These are phyloP conservation scores for Leptestheria dahalacensis DNA, from an alignment of 1,140 invertebrate species.

Conservation along the genomic window DNA sequence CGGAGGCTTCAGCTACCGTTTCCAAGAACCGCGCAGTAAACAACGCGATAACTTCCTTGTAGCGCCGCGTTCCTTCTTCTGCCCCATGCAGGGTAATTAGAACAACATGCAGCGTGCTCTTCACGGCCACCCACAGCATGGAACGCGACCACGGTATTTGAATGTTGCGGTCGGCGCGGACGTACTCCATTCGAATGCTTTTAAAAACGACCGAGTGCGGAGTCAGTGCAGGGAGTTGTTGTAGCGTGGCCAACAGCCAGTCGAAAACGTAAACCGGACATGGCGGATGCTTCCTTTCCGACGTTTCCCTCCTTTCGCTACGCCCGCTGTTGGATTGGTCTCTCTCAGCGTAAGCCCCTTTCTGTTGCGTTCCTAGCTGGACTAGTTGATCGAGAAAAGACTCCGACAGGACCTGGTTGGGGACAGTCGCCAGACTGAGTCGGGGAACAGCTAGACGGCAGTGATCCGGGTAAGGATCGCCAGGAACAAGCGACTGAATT, in stretches of 20 bases:
- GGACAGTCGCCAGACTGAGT: not conserved
- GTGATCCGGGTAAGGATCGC: not conserved
- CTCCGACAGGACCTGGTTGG: not conserved
- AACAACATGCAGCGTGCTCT: not conserved
- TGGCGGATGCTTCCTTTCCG: not conserved
- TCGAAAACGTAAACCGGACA: slow-evolving; percentile 1
- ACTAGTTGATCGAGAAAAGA: not conserved
- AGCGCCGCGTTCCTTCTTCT: not conserved
- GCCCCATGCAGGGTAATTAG: not conserved
- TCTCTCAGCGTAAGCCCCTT: not conserved
- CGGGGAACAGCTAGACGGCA: not conserved
- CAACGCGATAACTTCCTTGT: not conserved
- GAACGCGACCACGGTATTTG: not conserved
- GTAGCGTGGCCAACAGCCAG: not conserved
- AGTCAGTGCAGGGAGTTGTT: not conserved
- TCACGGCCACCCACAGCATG: not conserved
- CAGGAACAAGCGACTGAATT: too few relatives aligned
- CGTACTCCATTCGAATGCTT: not conserved
- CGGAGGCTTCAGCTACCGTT: too few relatives aligned
- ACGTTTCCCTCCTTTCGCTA: not conserved
- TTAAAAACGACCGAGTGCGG: not conserved
- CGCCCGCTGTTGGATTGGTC: not conserved
- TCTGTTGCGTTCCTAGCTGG: not conserved
- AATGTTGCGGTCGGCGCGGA: not conserved
- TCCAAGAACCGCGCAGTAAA: not conserved